These are phyloP conservation scores for Metopolophium dirhodum DNA, from an alignment of 1,140 invertebrate genomes.

Conservation along the genomic window DNA sequence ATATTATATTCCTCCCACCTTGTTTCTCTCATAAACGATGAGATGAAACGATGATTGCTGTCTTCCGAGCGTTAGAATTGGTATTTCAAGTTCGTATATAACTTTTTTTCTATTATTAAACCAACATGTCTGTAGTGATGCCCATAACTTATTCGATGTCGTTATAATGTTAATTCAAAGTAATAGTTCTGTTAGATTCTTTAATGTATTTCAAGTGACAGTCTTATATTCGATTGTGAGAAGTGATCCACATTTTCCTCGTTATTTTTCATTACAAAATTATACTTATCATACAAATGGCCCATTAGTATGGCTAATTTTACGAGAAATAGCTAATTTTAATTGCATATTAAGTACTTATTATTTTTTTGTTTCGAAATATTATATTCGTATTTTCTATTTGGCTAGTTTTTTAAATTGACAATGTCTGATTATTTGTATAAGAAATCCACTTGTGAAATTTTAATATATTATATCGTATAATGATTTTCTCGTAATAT, in stretches of 20 bases:
- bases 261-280: no score
- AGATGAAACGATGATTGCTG: background rate
- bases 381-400: background rate
- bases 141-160: background rate
- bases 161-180: background rate
- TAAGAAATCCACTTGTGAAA: background rate
- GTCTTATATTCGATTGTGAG: background rate
- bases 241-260: background rate
- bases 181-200: background rate
- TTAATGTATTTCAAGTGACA: background rate
- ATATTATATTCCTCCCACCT: background rate
- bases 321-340: background rate
- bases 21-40: background rate
- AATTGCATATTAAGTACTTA: background rate
- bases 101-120: background rate
- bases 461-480: background rate
- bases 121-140: background rate
- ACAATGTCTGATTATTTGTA: background rate
- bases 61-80: background rate
- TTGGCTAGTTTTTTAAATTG: background rate
- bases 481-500: background rate
- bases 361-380: background rate
- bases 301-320: no score
- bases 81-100: background rate
- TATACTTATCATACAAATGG: no score